Conservation (phyloP, 1,140 invertebrate genomes). For the Archivesica marissinica region DNA sequence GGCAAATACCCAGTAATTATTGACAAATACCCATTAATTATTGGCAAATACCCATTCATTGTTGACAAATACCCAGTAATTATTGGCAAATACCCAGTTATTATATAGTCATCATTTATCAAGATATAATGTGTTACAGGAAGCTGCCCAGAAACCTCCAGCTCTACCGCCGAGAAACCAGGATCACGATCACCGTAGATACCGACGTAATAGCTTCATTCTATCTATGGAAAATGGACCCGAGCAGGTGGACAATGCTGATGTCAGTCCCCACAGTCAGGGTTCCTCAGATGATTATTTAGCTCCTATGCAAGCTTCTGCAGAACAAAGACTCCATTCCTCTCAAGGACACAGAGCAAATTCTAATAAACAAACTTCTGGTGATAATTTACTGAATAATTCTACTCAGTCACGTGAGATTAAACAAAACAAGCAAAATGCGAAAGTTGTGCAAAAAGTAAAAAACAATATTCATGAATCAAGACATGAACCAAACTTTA, state of each 20-base stretch:
- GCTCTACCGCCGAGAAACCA: constrained; percentile 55
- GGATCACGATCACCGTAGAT: constrained; percentile 67
- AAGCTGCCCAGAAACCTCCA: constrained; percentile 61
- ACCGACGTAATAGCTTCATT: constrained; percentile 78
- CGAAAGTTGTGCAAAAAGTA: constrained; percentile 52
- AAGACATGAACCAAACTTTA: neutral
- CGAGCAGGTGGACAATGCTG: constrained; percentile 28
- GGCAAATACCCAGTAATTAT: no score
- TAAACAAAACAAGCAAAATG: constrained; percentile 31
- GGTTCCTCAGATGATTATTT: constrained; percentile 29
- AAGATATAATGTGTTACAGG: constrained; percentile 38
- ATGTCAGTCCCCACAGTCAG: constrained; percentile 30
- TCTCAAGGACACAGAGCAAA: constrained; percentile 30
- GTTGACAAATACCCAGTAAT: no score
- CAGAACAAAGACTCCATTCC: constrained; percentile 16
- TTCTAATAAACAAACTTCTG: constrained; percentile 2
- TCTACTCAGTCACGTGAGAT: constrained; percentile 24
- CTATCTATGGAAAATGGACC: constrained; percentile 73
- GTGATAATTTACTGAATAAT: constrained; percentile 45
- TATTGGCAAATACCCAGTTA: no score
- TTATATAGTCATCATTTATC: no score
- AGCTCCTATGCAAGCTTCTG: constrained; percentile 30
- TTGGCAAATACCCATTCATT: no score
- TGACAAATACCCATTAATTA: no score
- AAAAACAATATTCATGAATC: constrained; percentile 31